Conservation (phyloP, 2,888 invertebrate species). For the Pachliopta kotzebuea region DNA sequence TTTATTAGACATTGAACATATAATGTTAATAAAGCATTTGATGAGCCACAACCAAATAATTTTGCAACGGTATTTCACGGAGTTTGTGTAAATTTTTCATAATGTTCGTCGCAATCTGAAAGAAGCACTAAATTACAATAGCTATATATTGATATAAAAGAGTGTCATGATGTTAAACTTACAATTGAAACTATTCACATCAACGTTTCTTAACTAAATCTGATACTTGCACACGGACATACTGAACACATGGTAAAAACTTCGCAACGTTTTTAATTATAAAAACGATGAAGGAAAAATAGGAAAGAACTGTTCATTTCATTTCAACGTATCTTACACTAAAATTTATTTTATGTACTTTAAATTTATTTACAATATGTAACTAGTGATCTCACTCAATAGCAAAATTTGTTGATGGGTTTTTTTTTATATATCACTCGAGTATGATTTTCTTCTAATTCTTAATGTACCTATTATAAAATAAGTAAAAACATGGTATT, state of each 20-base stretch:
- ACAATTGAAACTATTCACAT: conserved; percentile 10
- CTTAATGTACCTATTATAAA: neutral
- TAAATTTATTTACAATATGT: neutral
- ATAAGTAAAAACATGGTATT: neutral
- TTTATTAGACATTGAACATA: neutral
- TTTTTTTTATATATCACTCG: neutral
- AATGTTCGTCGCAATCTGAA: conserved; percentile 16
- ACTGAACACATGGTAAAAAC: neutral
- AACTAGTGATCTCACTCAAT: neutral
- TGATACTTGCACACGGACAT: neutral
- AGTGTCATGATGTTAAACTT: conserved; percentile 15
- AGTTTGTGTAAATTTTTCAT: neutral
- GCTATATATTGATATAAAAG: conserved; percentile 10
- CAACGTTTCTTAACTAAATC: conserved; percentile 20
- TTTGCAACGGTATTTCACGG: neutral
- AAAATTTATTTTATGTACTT: neutral
- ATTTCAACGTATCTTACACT: neutral
- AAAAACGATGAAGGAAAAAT: neutral
- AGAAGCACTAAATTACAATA: conserved; percentile 6
- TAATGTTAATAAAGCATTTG: conserved; percentile 14
- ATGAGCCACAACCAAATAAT: conserved; percentile 18
- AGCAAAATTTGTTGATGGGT: neutral
- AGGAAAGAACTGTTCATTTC: neutral
- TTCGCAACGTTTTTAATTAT: neutral
- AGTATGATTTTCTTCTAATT: neutral